Evolutionary conservation across 2,113 vertebrate species (phyloP).

Genomic region (Anolis carolinensis): DNA sequence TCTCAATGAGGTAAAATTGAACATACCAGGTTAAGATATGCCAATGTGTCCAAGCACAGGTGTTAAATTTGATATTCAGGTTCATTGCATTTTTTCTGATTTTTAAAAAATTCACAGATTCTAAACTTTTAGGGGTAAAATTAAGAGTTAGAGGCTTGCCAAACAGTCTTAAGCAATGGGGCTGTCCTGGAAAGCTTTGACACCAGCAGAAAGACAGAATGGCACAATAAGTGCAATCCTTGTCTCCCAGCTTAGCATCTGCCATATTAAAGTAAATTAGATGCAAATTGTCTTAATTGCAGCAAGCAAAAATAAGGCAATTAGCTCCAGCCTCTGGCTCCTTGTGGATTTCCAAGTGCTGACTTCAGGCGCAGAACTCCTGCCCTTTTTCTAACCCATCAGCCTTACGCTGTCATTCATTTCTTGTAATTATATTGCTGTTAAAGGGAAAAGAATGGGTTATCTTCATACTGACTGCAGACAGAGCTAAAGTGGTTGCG

Average conservation of each 20-base stretch:
- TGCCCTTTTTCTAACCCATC: background rate
- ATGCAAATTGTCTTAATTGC: conserved; percentile 25
- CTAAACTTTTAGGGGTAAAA: background rate
- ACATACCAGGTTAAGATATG: background rate
- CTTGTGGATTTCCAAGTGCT: background rate
- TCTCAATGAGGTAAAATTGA: background rate
- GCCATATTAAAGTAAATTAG: conserved; percentile 12
- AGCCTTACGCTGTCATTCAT: background rate
- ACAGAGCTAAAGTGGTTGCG: background rate
- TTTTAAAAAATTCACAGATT: background rate
- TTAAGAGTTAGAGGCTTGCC: background rate
- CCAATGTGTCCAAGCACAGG: background rate
- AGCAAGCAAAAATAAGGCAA: conserved; percentile 16
- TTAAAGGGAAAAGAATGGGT: background rate
- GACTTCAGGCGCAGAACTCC: background rate
- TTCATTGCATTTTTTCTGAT: background rate
- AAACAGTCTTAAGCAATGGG: background rate
- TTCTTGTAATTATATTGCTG: background rate
- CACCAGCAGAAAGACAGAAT: background rate
- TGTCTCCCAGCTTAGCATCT: background rate
- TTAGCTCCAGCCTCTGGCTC: background rate
- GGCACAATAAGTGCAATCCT: background rate
- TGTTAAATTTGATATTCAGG: background rate
- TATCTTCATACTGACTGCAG: accelerated
- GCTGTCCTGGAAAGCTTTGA: background rate